Evolutionary conservation across 2,113 vertebrate species (phyloP).

Genomic region (Petromus typicus): DNA sequence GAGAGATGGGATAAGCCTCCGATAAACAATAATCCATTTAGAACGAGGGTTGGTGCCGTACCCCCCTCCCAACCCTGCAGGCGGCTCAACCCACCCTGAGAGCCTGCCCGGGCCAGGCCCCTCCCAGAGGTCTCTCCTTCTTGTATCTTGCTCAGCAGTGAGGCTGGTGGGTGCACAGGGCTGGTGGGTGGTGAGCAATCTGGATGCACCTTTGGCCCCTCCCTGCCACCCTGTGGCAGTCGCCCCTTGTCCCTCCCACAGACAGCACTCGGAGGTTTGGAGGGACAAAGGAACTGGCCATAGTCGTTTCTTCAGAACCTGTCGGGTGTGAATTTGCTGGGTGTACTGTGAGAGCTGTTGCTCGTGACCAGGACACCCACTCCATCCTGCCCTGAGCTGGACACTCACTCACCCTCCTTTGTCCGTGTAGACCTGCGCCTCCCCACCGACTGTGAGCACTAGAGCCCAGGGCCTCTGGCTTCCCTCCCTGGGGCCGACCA

Average conservation of each 20-base stretch:
- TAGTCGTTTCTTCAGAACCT: background rate
- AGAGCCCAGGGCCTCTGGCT: background rate
- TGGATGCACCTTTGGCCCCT: background rate
- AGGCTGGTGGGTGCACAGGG: too few relatives aligned
- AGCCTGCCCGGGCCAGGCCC: background rate
- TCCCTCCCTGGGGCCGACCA: background rate
- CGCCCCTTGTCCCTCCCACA: rapidly evolving
- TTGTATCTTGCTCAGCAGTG: too few relatives aligned
- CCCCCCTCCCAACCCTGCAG: background rate
- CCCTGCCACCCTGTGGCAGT: rapidly evolving
- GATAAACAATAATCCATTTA: conserved; percentile 73
- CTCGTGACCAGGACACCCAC: background rate
- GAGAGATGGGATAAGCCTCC: conserved; percentile 65
- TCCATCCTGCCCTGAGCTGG: background rate
- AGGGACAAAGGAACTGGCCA: background rate
- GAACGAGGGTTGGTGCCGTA: background rate
- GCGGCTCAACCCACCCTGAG: rapidly evolving
- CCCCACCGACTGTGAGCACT: too few relatives aligned
- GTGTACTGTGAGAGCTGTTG: background rate
- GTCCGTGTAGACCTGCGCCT: background rate
- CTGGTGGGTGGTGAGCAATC: background rate
- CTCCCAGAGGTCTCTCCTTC: background rate
- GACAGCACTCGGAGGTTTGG: too few relatives aligned
- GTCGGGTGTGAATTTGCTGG: background rate
- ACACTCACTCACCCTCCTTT: background rate